Base-by-base conservation (phyloP, 30 jellyfish, hydroid and myxozoan species). In the Aurelia coerulea region DNA sequence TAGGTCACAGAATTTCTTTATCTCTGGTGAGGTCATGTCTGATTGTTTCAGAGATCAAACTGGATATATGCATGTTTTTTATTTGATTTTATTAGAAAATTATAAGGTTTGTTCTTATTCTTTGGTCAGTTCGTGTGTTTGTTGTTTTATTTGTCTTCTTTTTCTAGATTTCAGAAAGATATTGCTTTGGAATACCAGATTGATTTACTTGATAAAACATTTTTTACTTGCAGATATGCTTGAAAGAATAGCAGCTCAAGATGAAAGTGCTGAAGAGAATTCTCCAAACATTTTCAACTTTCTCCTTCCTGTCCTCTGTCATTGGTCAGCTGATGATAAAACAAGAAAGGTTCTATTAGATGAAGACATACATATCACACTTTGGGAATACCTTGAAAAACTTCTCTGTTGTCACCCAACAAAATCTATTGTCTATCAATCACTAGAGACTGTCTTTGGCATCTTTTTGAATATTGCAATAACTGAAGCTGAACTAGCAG, bases 281-380 rank as follows among this genome's bases (percentile, higher is more conserved):
- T 7, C 85, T 33, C 92, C 92, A 51, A 23, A 37, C 39, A 68
- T 86, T n/a, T 68, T 86, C 78, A 46, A 49, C 46, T 86, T 86
- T 54, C 67, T 86, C 0, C 66, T 86, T 49, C 95, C 95, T 2
- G 95, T 75, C 17, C 59, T 86, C 29, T 86, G 95, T 58, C 95
- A 86, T 58, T 76, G 87, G 89, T 86, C 95, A 10, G 89, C 95
- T 37, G 95, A 86, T 39, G 78, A 64, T 1, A 67, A 64, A 63
- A 74, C 80, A 11, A 75, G 95, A 41, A 65, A 74, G 41, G 54
- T 75, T 5, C 33, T 86, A 4, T 32, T 86, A 33, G 82, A 75
- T 14, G 85, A 77, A 65, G 51, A 76, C 0, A 17, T 75, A 2
- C 85, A 74, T 16, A 1, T 29, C 7, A 51, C 67, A 1, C 77